phyloP scores from a whole-genome alignment of 2,797 vertebrate species.

The Lacerta bilineata region DNA sequence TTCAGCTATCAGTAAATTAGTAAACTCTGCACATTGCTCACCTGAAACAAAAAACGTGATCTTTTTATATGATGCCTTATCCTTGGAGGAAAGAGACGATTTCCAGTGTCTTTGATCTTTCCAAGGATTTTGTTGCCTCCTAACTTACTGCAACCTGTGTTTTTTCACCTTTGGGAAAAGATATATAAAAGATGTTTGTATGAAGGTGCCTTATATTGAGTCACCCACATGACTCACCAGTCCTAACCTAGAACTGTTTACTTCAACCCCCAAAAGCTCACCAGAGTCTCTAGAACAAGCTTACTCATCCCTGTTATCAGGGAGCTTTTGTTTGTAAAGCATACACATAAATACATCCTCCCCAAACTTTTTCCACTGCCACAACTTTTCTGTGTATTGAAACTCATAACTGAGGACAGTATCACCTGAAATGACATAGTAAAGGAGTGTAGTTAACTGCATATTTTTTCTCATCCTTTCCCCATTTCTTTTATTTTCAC shows the following conservation, averaged over 20 bases:
- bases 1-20: background rate
- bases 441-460: background rate
- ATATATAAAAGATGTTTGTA: background rate
- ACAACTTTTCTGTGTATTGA: background rate
- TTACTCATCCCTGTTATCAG: background rate
- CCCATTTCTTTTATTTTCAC: conserved; percentile 6
- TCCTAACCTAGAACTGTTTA: background rate
- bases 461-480: background rate
- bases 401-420: background rate
- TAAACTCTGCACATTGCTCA: background rate
- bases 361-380: background rate
- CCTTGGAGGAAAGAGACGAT: background rate
- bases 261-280: background rate
- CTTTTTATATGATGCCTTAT: background rate
- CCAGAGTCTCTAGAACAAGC: too few relatives aligned
- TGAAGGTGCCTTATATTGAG: background rate
- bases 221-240: background rate
- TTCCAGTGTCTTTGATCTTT: background rate
- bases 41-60: background rate
- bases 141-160: background rate
- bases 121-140: background rate
- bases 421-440: background rate
- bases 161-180: background rate
- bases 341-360: background rate
- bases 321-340: background rate